A percentile compares a stretch with the other conserved stretches of the same genome.
phyloP scores from a whole-genome alignment of 35 echinoderm and acorn worm species.

The Lytechinus pictus region DNA sequence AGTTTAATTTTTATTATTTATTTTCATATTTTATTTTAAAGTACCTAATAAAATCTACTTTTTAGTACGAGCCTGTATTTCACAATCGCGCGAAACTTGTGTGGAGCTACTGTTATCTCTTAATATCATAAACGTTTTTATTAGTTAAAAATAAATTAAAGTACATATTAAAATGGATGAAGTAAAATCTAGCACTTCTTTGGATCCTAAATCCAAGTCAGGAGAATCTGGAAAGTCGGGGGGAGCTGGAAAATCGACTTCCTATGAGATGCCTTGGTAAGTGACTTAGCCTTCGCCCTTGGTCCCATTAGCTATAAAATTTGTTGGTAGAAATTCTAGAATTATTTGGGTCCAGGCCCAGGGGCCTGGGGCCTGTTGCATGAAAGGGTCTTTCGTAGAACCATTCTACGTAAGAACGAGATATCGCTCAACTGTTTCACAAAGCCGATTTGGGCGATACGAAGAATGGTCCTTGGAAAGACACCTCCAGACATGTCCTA shows the following conservation, averaged over 20 bases:
- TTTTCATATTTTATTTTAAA: no score
- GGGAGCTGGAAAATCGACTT: conserved; percentile 15
- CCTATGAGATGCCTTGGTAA: conserved; percentile 45
- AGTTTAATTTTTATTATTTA: no score
- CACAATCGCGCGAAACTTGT: background rate
- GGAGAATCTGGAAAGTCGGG: background rate
- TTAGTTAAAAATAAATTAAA: background rate
- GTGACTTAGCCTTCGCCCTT: background rate
- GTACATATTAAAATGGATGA: background rate
- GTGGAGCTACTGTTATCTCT: background rate
- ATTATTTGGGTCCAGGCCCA: no score
- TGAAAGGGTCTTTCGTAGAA: no score
- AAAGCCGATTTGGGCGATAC: no score
- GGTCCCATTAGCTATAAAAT: background rate
- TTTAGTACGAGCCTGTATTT: background rate
- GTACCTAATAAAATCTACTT: background rate
- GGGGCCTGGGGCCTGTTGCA: no score
- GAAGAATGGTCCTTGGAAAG: no score
- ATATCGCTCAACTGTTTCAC: no score
- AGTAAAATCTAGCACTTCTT: background rate
- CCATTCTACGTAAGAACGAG: no score
- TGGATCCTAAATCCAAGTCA: background rate
- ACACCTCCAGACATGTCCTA: no score
- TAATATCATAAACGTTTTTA: background rate
- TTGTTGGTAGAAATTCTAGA: no score